Evolutionary conservation across 64 coral and sea anemone species (phyloP).

Genomic region (Montipora sp.): DNA sequence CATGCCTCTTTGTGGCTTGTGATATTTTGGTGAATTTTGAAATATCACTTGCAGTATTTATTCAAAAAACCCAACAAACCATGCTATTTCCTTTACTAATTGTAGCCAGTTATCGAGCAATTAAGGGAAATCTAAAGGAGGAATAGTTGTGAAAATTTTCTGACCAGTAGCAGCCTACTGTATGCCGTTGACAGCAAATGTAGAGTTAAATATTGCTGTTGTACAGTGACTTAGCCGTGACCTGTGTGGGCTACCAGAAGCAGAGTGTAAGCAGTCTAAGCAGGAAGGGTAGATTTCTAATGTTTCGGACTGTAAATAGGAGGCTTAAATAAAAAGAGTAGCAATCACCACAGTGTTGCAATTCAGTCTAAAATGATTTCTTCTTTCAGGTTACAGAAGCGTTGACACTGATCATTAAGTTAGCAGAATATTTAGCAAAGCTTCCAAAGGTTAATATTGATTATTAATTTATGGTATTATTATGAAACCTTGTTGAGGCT

Average conservation of each 20-base stretch:
- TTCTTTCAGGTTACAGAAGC: slow-evolving; percentile 80
- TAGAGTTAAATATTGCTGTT: no score
- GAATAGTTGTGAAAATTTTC: no score
- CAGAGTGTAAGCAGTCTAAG: background rate
- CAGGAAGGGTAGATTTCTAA: background rate
- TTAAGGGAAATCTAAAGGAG: no score
- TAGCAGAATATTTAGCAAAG: slow-evolving; percentile 90
- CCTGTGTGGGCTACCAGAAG: no score
- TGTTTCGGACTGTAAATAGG: background rate
- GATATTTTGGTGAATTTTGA: no score
- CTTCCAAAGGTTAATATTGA: slow-evolving; percentile 78
- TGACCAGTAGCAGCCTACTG: no score
- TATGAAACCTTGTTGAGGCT: background rate
- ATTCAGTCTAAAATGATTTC: background rate
- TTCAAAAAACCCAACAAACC: no score
- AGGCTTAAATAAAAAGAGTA: background rate
- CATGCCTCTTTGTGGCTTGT: background rate
- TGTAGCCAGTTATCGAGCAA: no score
- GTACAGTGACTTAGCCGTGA: no score
- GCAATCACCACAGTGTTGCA: background rate
- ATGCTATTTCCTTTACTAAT: no score
- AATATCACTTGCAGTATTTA: no score
- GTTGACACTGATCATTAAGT: slow-evolving; percentile 71
- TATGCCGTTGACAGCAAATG: no score
- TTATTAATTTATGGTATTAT: background rate